A percentile compares a stretch with the other conserved stretches of the same genome.
Conservation (phyloP, 1,140 invertebrate genomes). For the Aphis gossypii region DNA sequence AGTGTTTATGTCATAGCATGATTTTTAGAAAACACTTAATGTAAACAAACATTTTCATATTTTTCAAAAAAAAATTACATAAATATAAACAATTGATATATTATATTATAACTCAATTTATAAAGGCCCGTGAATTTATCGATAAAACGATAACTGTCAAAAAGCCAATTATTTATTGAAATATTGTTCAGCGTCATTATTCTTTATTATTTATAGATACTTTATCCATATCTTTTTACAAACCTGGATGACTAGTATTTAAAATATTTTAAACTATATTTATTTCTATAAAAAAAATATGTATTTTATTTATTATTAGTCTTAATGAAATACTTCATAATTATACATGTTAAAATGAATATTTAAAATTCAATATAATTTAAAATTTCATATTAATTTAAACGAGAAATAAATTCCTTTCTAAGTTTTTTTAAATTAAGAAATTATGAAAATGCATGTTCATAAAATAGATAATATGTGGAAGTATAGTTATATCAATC, state of each 20-base stretch:
- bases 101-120: neutral
- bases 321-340: neutral
- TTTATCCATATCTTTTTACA: neutral
- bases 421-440: neutral
- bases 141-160: neutral
- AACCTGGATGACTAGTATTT: neutral
- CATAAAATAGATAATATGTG: neutral
- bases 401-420: neutral
- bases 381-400: too few species aligned
- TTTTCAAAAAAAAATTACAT: neutral
- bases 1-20: neutral
- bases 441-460: neutral
- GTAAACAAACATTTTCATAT: neutral
- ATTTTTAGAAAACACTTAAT: neutral
- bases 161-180: neutral
- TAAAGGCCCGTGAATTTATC: neutral
- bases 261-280: neutral
- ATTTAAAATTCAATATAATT: too few species aligned
- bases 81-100: neutral
- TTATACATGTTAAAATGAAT: too few species aligned
- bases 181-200: neutral
- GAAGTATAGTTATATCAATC: neutral
- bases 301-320: neutral
- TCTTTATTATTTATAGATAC: neutral
- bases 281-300: neutral